phyloP scores from a whole-genome alignment of 1,140 invertebrate genomes.

The Nomia melanderi region DNA sequence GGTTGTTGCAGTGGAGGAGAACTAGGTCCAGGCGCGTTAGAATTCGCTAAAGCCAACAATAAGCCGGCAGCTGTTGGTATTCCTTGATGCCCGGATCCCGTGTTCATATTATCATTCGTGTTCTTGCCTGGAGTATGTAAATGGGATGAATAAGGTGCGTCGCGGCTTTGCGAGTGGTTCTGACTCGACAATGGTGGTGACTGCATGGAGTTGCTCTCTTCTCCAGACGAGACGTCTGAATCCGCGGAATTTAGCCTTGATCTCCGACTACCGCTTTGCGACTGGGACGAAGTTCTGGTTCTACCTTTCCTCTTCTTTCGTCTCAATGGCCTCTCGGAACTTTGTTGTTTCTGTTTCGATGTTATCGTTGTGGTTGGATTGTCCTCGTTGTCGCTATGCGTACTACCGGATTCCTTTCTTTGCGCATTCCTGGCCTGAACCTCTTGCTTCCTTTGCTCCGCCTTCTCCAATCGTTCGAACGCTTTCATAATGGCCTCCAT shows the following conservation, averaged over 20 bases:
- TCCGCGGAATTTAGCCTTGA: constrained; percentile 87
- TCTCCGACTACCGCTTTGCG: constrained; percentile 81
- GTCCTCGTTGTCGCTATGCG: constrained; percentile 80
- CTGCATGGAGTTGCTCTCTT: constrained; percentile 83
- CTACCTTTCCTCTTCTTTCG: constrained; percentile 84
- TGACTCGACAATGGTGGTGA: constrained; percentile 75
- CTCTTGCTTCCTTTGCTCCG: constrained; percentile 89
- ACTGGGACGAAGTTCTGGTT: constrained; percentile 82
- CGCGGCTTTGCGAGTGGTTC: constrained; percentile 67
- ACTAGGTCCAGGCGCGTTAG: constrained; percentile 71
- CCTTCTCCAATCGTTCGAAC: constrained; percentile 92
- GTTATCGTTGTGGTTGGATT: constrained; percentile 59
- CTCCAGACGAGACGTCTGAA: constrained; percentile 87
- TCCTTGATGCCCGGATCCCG: constrained; percentile 57
- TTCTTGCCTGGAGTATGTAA: constrained; percentile 72
- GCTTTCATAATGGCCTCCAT: constrained; percentile 97
- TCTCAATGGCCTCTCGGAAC: constrained; percentile 78
- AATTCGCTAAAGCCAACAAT: constrained; percentile 83
- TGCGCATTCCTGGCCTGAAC: constrained; percentile 83
- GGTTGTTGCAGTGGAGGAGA: constrained; percentile 71
- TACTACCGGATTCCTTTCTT: constrained; percentile 79
- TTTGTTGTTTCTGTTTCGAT: constrained; percentile 72
- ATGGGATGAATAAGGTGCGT: constrained; percentile 69
- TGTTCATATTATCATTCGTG: constrained; percentile 12
- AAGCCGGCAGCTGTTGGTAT: constrained; percentile 82